A percentile compares a stretch with the other conserved stretches of the same genome.
Conservation (phyloP, 2,113 vertebrate species). For the Thunnus maccoyii region DNA sequence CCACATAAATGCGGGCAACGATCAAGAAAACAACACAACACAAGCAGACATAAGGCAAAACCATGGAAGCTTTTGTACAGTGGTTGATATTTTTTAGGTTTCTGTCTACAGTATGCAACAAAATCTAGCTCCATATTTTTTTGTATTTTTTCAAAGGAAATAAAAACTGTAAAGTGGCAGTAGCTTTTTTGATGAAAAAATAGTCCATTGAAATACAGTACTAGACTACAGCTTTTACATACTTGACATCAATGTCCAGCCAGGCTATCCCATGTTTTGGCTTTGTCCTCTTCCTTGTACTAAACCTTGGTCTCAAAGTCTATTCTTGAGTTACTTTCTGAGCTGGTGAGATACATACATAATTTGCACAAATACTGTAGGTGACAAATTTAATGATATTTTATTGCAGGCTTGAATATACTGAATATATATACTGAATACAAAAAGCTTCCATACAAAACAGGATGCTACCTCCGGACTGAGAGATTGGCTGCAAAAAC, state of each 20-base stretch:
- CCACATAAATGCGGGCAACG: constrained; percentile 84
- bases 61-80: constrained; percentile 64
- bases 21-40: constrained; percentile 88
- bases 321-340: constrained; percentile 2
- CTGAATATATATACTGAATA: constrained; percentile 20
- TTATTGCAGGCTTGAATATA: constrained; percentile 15
- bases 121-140: background rate
- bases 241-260: background rate
- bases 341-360: background rate
- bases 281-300: too few relatives aligned
- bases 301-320: background rate
- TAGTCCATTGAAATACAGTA: too few relatives aligned
- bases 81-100: background rate
- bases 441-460: constrained; percentile 72
- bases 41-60: constrained; percentile 67
- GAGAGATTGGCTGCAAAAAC: constrained; percentile 70
- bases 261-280: background rate
- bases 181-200: too few relatives aligned
- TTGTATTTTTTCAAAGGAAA: background rate
- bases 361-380: background rate
- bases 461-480: constrained; percentile 81
- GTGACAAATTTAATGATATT: background rate
- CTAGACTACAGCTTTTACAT: too few relatives aligned
- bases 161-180: background rate
- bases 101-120: background rate